phyloP scores from a whole-genome alignment of 2,797 vertebrate species.

The Bufotes viridis region DNA sequence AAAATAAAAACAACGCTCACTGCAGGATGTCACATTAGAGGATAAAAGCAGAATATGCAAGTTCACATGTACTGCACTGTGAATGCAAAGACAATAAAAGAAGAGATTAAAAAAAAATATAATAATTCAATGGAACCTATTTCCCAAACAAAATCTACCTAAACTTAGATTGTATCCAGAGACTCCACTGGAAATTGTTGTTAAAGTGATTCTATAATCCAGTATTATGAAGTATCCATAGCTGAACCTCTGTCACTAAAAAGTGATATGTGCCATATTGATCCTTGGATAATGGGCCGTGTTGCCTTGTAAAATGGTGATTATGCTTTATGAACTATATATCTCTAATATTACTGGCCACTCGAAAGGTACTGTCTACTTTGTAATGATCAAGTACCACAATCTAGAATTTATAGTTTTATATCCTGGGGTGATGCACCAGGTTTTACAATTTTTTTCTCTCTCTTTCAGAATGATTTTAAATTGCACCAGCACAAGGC shows the following conservation, averaged over 20 bases:
- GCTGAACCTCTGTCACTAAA: conserved; percentile 55
- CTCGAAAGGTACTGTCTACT: conserved; percentile 57
- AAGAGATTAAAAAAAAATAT: neutral
- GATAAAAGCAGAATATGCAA: conserved; percentile 17
- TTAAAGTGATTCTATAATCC: conserved; percentile 25
- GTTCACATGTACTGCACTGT: neutral
- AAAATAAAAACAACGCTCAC: conserved; percentile 25
- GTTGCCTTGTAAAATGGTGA: conserved; percentile 61
- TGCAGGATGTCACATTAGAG: conserved; percentile 31
- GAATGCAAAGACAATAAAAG: neutral
- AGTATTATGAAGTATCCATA: conserved; percentile 24
- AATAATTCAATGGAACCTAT: neutral
- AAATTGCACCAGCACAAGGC: conserved; percentile 22
- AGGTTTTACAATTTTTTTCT: conserved; percentile 23
- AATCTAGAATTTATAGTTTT: conserved; percentile 53
- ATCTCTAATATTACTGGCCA: conserved; percentile 49
- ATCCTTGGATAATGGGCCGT: conserved; percentile 53
- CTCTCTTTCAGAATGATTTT: conserved; percentile 32
- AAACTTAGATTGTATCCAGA: neutral
- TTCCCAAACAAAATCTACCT: neutral
- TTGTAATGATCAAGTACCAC: conserved; percentile 54
- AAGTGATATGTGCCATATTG: conserved; percentile 58
- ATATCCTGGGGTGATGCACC: conserved; percentile 39
- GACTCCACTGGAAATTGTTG: neutral
- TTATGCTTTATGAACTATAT: conserved; percentile 60